phyloP scores from a whole-genome alignment of 2,113 vertebrate genomes.

The Tonatia bakeri region DNA sequence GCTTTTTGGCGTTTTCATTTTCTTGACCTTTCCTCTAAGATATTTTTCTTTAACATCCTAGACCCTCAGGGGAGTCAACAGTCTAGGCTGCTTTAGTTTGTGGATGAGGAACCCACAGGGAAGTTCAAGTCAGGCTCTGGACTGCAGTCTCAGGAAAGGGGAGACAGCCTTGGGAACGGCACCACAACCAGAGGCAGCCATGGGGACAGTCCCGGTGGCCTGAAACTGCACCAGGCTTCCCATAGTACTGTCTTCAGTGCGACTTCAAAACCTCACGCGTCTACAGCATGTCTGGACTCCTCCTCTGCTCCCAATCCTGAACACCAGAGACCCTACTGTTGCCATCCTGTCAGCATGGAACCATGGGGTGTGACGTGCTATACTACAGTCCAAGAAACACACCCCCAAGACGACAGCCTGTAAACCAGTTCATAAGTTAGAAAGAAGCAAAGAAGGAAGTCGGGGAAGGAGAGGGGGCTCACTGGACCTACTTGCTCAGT shows the following conservation, averaged over 20 bases:
- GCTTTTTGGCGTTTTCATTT: conserved; percentile 22
- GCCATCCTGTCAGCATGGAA: background rate
- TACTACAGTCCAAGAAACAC: background rate
- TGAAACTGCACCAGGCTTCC: background rate
- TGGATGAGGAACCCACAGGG: background rate
- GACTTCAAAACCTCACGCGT: background rate
- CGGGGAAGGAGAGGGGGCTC: background rate
- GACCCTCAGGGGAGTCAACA: background rate
- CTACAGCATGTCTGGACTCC: background rate
- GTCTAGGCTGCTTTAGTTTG: background rate
- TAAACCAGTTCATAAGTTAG: background rate
- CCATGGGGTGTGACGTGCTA: background rate
- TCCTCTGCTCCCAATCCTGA: background rate
- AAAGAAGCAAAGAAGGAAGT: background rate
- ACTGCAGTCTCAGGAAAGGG: too few relatives aligned
- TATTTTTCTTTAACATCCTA: conserved; percentile 36
- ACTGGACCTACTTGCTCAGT: background rate
- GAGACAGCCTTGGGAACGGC: background rate
- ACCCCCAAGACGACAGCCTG: background rate
- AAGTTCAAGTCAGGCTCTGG: background rate
- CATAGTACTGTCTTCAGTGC: background rate
- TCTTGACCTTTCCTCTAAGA: background rate
- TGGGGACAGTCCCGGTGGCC: background rate
- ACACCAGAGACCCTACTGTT: background rate
- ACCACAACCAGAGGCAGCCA: background rate